Conservation (phyloP, 1,140 invertebrate genomes). For the Metopolophium dirhodum region DNA sequence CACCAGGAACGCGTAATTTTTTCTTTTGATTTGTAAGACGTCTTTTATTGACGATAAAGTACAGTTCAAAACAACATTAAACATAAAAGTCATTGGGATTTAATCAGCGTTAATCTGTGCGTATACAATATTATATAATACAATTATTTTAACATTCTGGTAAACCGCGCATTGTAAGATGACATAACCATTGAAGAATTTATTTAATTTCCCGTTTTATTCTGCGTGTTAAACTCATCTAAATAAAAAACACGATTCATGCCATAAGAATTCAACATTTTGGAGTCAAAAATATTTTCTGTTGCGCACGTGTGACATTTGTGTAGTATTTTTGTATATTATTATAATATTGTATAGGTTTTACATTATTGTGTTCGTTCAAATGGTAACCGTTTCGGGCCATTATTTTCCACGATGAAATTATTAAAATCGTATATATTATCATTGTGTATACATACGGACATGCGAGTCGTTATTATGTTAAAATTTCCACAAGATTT, state of each 20-base stretch:
- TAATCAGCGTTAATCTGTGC: constrained; percentile 13
- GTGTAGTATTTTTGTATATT: not conserved
- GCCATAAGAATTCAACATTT: constrained; percentile 22
- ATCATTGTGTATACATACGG: not conserved
- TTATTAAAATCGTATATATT: not conserved
- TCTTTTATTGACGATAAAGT: not conserved
- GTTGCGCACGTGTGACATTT: not conserved
- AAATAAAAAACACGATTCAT: constrained; percentile 36
- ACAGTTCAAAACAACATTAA: not conserved
- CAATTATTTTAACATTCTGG: constrained; percentile 14
- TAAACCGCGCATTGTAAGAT: not conserved
- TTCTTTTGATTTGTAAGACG: not conserved
- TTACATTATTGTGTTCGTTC: not conserved
- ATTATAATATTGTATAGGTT: not conserved
- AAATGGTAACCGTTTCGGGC: not conserved
- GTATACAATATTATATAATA: not conserved
- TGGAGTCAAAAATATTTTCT: constrained; percentile 19
- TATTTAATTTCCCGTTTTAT: constrained; percentile 14
- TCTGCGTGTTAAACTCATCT: constrained; percentile 26
- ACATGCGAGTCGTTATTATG: not conserved
- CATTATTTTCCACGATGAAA: not conserved
- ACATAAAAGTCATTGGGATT: not conserved
- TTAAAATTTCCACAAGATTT: not conserved
- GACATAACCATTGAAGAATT: constrained; percentile 26
- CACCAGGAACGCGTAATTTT: not conserved